Base-by-base conservation (phyloP, 2,797 vertebrate genomes). In the Phyllotis vaccarum region DNA sequence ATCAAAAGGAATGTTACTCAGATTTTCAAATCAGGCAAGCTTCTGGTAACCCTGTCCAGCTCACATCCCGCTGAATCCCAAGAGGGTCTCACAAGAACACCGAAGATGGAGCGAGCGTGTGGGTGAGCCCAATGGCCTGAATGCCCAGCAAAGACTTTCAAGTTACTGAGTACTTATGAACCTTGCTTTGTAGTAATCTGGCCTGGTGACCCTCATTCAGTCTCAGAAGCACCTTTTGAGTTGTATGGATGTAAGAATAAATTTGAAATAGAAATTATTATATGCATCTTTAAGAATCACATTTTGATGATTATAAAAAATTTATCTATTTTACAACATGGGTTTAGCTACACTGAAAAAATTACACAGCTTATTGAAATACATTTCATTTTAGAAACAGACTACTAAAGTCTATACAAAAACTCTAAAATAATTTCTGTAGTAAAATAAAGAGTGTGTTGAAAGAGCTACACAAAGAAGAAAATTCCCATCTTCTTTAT, bases 381-480 rank as follows among this genome's bases (percentile, higher is more conserved):
- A 99, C 98, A 98, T 98, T 98, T 98, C 97, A 95, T 98, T 98
- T 98, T 99, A 98, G 98, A 99, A 99, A 99, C 98, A 98, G 98
- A 98, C 98, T 98, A 98, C 98, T 98, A 99, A 99, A 98, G 98
- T 98, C 98, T 98, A 99, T 99, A 99, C 98, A 99, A 99, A 99
- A 98, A 98, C 98, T 99, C 98, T 99, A 99, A 99, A 99, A 99
- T 99, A 99, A 99, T 98, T 99, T 99, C 98, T 98, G 98, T 99
- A 99, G 98, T 99, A 99, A 99, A 99, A 99, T 99, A 98, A 98
- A 99, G 98, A 98, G 98, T 98, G 98, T 94, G 97, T 98, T 98
- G 99, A 98, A 98, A 98, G 98, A 98, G 98, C 98, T 98, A 98
- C 98, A 98, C 98, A 97, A 98, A 98, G 97, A 96, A 98, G 97